Evolutionary conservation across 2,113 vertebrate species (phyloP).

Genomic region (Psittacara wagleri): DNA sequence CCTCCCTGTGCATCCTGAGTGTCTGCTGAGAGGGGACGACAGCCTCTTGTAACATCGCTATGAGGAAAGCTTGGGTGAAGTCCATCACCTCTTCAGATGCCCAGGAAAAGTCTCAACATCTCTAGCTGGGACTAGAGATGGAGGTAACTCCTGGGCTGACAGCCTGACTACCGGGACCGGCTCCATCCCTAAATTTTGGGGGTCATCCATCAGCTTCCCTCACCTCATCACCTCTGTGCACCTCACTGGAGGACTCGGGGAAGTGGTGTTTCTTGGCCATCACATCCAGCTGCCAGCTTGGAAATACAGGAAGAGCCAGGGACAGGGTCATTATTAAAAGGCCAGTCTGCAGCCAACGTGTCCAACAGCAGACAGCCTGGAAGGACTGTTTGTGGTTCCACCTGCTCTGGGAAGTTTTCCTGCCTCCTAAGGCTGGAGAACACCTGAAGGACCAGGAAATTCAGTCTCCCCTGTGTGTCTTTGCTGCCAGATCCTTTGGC

Average conservation of each 20-base stretch:
- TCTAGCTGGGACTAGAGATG: background rate
- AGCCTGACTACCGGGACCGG: background rate
- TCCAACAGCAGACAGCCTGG: background rate
- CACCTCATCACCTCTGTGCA: background rate
- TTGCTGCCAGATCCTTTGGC: rapidly evolving
- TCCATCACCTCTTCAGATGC: background rate
- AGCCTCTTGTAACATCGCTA: background rate
- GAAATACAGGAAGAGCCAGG: background rate
- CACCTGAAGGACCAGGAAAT: background rate
- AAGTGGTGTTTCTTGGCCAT: rapidly evolving
- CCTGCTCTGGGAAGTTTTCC: background rate
- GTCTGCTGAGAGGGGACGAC: background rate
- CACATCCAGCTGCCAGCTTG: background rate
- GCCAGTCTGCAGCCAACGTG: rapidly evolving
- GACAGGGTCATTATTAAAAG: background rate
- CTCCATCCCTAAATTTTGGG: background rate
- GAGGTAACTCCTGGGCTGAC: background rate
- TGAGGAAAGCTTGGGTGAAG: background rate
- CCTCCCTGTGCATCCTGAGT: background rate
- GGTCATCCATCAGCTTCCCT: background rate
- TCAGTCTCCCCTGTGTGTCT: background rate
- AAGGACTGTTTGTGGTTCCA: rapidly evolving
- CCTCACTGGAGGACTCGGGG: background rate
- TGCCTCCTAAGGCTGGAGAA: background rate
- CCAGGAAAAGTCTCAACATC: background rate